A percentile compares a stretch with the other conserved stretches of the same genome.
These are phyloP conservation scores for Trissolcus japonicus DNA, from an alignment of 2,888 invertebrate species.

Conservation along the genomic window DNA sequence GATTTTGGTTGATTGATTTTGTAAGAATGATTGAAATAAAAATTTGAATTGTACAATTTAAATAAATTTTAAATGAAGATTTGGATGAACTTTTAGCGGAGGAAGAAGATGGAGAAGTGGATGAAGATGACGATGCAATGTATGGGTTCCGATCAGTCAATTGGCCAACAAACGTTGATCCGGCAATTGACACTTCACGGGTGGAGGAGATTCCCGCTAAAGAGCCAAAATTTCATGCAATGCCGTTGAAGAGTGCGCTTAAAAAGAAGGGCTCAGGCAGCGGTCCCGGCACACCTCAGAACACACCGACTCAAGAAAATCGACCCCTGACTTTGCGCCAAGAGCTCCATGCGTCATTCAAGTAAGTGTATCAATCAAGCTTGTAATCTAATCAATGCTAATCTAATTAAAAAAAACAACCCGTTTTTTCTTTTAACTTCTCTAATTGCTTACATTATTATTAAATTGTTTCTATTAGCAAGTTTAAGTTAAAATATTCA, in stretches of 20 bases:
- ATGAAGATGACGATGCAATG: conserved; percentile 79
- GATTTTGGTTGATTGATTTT: not conserved
- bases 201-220: conserved; percentile 95
- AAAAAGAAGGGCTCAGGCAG: conserved; percentile 85
- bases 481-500: not conserved
- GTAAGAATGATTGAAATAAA: conserved; percentile 3
- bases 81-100: conserved; percentile 73
- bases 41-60: not conserved
- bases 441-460: too few species aligned
- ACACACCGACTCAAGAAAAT: conserved; percentile 85
- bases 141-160: conserved; percentile 80
- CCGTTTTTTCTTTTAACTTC: too few species aligned
- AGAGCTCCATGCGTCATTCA: conserved; percentile 88
- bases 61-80: not conserved
- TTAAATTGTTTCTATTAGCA: conserved; percentile 4
- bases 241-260: conserved; percentile 93
- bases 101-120: conserved; percentile 82
- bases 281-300: conserved; percentile 81
- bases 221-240: conserved; percentile 93
- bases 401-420: not conserved
- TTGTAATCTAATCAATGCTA: conserved; percentile 12
- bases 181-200: conserved; percentile 86
- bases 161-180: conserved; percentile 81
- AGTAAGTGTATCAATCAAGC: conserved; percentile 79
- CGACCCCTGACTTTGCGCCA: conserved; percentile 83